Conservation (phyloP, 2,888 invertebrate genomes). For the Aromia moschata region DNA sequence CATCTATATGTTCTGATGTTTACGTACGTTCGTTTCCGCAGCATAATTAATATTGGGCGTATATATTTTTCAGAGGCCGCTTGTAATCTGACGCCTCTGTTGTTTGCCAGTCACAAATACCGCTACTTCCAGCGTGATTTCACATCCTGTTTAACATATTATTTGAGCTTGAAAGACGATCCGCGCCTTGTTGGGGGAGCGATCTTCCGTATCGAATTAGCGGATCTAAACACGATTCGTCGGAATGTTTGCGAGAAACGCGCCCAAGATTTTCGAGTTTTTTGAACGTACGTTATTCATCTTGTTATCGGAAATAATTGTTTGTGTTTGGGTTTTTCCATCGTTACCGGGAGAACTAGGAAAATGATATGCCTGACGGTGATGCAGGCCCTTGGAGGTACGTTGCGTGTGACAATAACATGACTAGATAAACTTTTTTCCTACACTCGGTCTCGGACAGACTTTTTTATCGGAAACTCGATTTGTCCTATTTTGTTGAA, state of each 20-base stretch:
- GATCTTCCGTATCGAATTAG: background rate
- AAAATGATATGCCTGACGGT: too few species aligned
- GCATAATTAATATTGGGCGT: constrained; percentile 4
- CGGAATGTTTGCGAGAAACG: background rate
- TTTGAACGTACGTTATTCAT: too few species aligned
- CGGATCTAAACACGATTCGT: background rate
- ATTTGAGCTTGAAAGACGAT: background rate
- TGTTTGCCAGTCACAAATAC: constrained; percentile 3
- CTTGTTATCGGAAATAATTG: too few species aligned
- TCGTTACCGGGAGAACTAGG: too few species aligned
- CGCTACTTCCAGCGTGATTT: constrained; percentile 1
- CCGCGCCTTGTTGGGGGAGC: background rate
- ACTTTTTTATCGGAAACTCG: too few species aligned
- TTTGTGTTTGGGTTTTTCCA: too few species aligned
- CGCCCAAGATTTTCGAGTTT: too few species aligned
- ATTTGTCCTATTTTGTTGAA: too few species aligned
- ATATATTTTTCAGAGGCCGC: constrained; percentile 5
- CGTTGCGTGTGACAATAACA: too few species aligned
- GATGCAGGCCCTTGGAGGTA: too few species aligned
- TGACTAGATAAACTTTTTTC: too few species aligned
- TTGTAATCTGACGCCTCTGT: constrained; percentile 6
- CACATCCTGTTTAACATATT: constrained; percentile 4
- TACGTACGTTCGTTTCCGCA: background rate
- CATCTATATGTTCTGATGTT: background rate
- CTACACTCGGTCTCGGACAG: too few species aligned